These are phyloP conservation scores for Acanthiza pusilla DNA, from an alignment of 2,797 vertebrate genomes.

Conservation along the genomic window DNA sequence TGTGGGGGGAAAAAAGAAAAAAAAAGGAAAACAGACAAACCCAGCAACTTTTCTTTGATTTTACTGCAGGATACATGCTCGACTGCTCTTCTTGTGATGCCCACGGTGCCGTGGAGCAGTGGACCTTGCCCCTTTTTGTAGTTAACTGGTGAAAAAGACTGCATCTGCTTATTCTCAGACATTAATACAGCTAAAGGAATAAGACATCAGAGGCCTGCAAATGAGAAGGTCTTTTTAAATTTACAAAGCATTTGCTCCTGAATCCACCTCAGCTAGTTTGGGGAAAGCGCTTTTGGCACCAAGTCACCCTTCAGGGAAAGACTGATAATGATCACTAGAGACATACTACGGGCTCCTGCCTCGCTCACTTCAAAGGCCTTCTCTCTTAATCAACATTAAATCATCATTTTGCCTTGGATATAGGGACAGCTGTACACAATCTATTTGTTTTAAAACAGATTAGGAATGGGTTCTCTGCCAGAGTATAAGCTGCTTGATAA, in stretches of 20 bases:
- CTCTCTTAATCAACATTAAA: constrained; percentile 81
- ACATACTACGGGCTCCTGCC: constrained; percentile 74
- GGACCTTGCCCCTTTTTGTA: constrained; percentile 71
- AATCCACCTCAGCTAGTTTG: constrained; percentile 77
- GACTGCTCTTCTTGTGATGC: constrained; percentile 56
- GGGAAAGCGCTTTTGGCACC: constrained; percentile 78
- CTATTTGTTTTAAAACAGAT: constrained; percentile 83
- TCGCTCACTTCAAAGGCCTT: constrained; percentile 79
- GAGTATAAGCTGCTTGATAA: constrained; percentile 68
- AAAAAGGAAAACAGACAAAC: neutral
- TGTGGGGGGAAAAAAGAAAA: neutral
- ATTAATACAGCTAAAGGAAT: constrained; percentile 78
- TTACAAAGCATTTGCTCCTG: constrained; percentile 75
- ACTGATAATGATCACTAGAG: constrained; percentile 81
- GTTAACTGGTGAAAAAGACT: constrained; percentile 70
- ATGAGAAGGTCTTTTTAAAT: constrained; percentile 79
- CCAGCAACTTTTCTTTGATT: constrained; percentile 61
- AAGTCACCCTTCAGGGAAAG: constrained; percentile 77
- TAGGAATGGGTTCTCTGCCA: constrained; percentile 72
- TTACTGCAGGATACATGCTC: constrained; percentile 62
- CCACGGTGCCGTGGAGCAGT: constrained; percentile 28
- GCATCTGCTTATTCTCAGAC: constrained; percentile 83
- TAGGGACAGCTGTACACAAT: constrained; percentile 79
- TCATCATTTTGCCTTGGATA: constrained; percentile 78
- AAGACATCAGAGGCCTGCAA: constrained; percentile 79